Conservation (phyloP, 2,113 vertebrate genomes). For the Burhinus bistriatus region DNA sequence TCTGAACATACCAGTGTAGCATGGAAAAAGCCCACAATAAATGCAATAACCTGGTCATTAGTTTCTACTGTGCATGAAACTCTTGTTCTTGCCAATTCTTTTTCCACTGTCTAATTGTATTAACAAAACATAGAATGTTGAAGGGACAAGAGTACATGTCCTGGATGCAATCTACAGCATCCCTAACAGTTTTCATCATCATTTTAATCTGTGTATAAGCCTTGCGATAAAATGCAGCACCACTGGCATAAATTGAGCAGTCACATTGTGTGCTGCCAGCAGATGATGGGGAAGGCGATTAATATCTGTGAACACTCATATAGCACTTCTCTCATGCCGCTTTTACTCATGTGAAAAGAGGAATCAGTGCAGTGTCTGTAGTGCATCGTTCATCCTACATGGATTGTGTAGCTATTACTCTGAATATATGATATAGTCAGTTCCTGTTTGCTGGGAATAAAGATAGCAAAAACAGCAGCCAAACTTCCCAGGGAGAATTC, state of each 20-base stretch:
- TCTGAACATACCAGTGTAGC: neutral
- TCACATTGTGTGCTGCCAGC: neutral
- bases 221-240: neutral
- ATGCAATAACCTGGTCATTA: neutral
- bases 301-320: neutral
- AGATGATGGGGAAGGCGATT: neutral
- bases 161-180: neutral
- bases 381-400: neutral
- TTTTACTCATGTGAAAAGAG: neutral
- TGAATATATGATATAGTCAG: neutral
- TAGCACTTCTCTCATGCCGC: neutral
- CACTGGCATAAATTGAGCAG: neutral
- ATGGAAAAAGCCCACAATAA: neutral
- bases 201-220: neutral
- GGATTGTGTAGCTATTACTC: neutral
- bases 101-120: neutral
- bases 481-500: conserved; percentile 34
- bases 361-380: neutral
- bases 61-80: neutral
- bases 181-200: neutral
- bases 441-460: conserved; percentile 43
- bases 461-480: conserved; percentile 57
- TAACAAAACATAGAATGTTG: neutral
- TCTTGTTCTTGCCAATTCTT: neutral
- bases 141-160: neutral